A percentile compares a stretch with the other conserved stretches of the same genome.
Evolutionary conservation across 2,113 vertebrate species (phyloP).

Genomic region (Microcebus tavaratra): DNA sequence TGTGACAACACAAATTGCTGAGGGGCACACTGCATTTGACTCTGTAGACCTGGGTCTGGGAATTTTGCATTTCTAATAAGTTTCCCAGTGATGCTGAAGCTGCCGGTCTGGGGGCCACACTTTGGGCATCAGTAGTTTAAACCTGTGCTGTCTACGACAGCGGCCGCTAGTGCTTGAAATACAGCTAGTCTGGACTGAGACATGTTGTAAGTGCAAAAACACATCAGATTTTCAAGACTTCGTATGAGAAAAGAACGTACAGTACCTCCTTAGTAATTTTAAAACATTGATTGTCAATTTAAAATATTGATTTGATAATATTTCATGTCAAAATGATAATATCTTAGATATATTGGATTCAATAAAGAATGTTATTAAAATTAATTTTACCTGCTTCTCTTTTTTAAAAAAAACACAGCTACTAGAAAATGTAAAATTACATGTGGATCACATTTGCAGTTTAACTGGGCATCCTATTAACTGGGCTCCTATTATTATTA

Average conservation of each 20-base stretch:
- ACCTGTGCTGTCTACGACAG: not conserved
- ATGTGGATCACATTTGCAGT: not conserved
- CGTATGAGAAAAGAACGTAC: not conserved
- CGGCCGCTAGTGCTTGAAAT: not conserved
- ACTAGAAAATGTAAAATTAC: not conserved
- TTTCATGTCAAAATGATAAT: not conserved
- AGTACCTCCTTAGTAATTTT: not conserved
- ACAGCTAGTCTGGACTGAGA: not conserved
- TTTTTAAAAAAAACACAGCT: not conserved
- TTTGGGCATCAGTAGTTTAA: not conserved
- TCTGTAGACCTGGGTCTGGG: not conserved
- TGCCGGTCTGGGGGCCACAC: not conserved
- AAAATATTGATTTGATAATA: no score
- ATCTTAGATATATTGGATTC: not conserved
- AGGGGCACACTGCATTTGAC: not conserved
- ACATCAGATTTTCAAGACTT: not conserved
- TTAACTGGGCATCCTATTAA: not conserved
- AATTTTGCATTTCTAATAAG: not conserved
- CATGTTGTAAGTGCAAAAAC: not conserved
- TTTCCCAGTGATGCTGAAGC: not conserved
- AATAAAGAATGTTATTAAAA: slow-evolving; percentile 23
- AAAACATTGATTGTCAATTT: not conserved
- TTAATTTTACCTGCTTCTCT: not conserved
- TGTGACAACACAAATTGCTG: not conserved
- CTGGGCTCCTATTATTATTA: not conserved